Evolutionary conservation across 1,140 invertebrate genomes (phyloP).

Genomic region (Nephotettix cincticeps): DNA sequence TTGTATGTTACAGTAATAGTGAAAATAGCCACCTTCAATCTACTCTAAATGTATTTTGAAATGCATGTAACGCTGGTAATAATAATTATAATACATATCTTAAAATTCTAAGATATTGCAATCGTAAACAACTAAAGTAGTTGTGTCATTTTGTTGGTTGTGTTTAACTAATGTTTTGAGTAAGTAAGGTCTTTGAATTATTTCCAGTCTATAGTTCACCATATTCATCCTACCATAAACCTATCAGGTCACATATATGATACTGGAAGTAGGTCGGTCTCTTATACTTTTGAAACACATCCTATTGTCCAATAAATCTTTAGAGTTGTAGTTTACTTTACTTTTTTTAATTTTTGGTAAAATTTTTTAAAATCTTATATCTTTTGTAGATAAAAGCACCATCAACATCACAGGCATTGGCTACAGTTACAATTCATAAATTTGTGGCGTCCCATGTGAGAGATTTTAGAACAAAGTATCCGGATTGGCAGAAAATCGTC

Average conservation of each 20-base stretch:
- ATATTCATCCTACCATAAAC: too few relatives aligned
- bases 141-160: too few relatives aligned
- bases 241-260: too few relatives aligned
- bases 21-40: neutral
- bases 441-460: constrained; percentile 3
- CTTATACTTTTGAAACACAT: neutral
- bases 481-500: constrained; percentile 42
- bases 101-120: neutral
- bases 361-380: neutral
- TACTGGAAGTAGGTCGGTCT: too few relatives aligned
- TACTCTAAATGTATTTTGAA: neutral
- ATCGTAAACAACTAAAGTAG: too few relatives aligned
- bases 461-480: constrained; percentile 30
- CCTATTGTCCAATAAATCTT: neutral
- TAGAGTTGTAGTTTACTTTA: neutral
- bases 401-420: constrained; percentile 8
- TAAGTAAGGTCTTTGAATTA: too few relatives aligned
- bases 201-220: too few relatives aligned
- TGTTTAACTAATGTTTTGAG: too few relatives aligned
- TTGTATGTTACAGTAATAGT: neutral
- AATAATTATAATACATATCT: neutral
- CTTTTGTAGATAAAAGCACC: neutral
- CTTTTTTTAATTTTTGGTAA: neutral
- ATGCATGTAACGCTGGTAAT: neutral
- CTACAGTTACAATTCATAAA: constrained; percentile 22